Base-by-base conservation (phyloP, 2,888 invertebrate species). In the Trichopoda pennipes region DNA sequence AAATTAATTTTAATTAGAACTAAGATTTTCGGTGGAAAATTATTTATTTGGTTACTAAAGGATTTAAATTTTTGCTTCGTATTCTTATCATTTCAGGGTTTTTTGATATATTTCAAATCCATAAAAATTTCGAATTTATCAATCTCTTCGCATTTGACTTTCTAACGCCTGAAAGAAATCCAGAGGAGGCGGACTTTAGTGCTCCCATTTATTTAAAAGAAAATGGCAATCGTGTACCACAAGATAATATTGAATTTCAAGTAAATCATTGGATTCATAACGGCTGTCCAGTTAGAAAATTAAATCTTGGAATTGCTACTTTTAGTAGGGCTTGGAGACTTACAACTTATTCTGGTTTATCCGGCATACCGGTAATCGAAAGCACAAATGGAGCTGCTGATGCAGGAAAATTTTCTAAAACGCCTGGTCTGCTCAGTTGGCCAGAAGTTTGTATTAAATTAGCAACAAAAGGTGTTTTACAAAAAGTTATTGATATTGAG, bases 61-160 rank as follows among this genome's bases (percentile, higher is more conserved):
- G n/a, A n/a, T n/a, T n/a, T n/a, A n/a, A n/a, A n/a, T n/a, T n/a
- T n/a, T n/a, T n/a, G n/a, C n/a, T n/a, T n/a, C 38, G 12, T 12
- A 2, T 12, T 38, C 12, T 38, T 38, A 16, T 44, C 2, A n/a
- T 79, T 90, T 92, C 87, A 96, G 96, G 95, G 79, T 96, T 96
- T 90, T 95, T 93, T 89, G 96, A 97, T 87, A 93, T 95, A 0
- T 93, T 94, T 8, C 92, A 94, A 44, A 91, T 97, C 74, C 93
- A 94, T 78, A 94, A 94, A 82, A 92, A 95, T 86, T 92, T 97
- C 42, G 97, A 97, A 87, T 94, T 94, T 81, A 94, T 97, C 32
- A 95, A 96, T 86, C 88, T 97, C 68, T 93, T 95, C 86, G 93
- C 95, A 0, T 97, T 95, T 87, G 97, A 97, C 90, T 97, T 95